These are phyloP conservation scores for Microctenopoma lineatum DNA, from an alignment of 2,797 vertebrate species.

Conservation along the genomic window DNA sequence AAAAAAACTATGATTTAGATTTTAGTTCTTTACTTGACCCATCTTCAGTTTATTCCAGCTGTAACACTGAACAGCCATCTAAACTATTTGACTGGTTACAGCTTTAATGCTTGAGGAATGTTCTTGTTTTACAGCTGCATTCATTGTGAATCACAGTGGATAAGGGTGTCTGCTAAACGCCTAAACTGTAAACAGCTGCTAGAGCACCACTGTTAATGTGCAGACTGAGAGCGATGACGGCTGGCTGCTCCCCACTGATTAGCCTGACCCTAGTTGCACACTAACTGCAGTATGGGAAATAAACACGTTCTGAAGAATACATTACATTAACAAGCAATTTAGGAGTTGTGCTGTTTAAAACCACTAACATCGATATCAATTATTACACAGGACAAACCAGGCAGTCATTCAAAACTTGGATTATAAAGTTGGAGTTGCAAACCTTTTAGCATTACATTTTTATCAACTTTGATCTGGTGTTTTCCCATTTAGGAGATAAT, in stretches of 20 bases:
- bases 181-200: slow-evolving; percentile 49
- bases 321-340: slow-evolving; percentile 30
- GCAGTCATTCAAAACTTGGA: slow-evolving; percentile 5
- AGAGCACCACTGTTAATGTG: slow-evolving; percentile 44
- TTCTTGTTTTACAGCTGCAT: slow-evolving; percentile 36
- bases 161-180: slow-evolving; percentile 23
- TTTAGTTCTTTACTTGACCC: slow-evolving; percentile 6
- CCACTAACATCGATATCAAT: slow-evolving; percentile 29
- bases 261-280: slow-evolving; percentile 29
- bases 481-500: slow-evolving; percentile 17
- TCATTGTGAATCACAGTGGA: slow-evolving; percentile 21
- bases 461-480: slow-evolving; percentile 5
- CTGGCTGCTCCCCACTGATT: slow-evolving; percentile 51
- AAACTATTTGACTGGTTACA: slow-evolving; percentile 19
- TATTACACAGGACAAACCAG: slow-evolving; percentile 13
- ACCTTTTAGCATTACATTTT: not conserved
- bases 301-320: slow-evolving; percentile 27
- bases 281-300: slow-evolving; percentile 45
- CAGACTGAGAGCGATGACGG: slow-evolving; percentile 30
- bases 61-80: not conserved
- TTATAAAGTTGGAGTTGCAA: not conserved
- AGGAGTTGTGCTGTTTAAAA: slow-evolving; percentile 14
- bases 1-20: not conserved
- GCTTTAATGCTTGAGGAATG: slow-evolving; percentile 18
- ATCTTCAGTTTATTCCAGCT: slow-evolving; percentile 9